A percentile compares a stretch with the other conserved stretches of the same genome.
Evolutionary conservation across 2,113 vertebrate genomes (phyloP).

Genomic region (Numida meleagris): DNA sequence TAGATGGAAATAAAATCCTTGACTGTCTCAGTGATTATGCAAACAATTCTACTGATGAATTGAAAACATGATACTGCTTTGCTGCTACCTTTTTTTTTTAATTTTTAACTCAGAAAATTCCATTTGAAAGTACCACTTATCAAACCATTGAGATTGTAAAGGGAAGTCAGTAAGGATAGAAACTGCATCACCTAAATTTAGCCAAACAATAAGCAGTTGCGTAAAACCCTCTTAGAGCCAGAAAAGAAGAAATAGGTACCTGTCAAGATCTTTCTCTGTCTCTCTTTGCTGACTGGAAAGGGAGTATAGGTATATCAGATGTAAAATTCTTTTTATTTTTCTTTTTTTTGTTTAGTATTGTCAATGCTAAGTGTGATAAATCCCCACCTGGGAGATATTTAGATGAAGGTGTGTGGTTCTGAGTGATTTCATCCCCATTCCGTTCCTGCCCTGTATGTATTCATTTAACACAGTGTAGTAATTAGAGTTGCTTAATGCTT

Average conservation of each 20-base stretch:
- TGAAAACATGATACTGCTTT: not conserved
- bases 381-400: not conserved
- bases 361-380: not conserved
- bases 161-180: not conserved
- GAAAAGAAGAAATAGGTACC: not conserved
- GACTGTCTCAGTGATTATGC: not conserved
- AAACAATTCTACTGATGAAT: not conserved
- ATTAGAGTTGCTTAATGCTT: not conserved
- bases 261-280: not conserved
- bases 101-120: not conserved
- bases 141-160: not conserved
- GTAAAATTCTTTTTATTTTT: not conserved
- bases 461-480: not conserved
- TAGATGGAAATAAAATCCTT: not conserved
- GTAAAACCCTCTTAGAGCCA: not conserved
- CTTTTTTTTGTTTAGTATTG: not conserved
- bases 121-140: not conserved
- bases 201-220: not conserved
- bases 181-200: not conserved
- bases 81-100: not conserved
- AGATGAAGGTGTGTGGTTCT: not conserved
- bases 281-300: not conserved
- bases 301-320: not conserved
- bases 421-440: not conserved
- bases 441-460: accelerated